Evolutionary conservation across 2,888 invertebrate species (phyloP), one percentile per base, ranked within the genome.

Genomic region (Odontocerum albicorne): DNA sequence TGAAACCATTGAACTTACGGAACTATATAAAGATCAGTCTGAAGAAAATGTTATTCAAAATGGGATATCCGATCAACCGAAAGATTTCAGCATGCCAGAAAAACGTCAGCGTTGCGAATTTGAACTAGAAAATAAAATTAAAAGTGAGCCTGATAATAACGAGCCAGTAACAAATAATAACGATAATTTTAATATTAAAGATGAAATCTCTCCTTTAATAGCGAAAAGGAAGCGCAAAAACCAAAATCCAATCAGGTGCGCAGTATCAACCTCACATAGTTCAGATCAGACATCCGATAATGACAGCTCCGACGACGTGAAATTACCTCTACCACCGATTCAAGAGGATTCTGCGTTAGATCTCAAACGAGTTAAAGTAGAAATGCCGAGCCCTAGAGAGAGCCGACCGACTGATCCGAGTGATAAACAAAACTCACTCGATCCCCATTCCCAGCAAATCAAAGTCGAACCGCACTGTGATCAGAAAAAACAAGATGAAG

Each of bases 201-300:
- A 82, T 62, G 81, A 80, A 62, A 60, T 65, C 8, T 67, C 70
- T 38, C 78, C 74, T 59, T 76, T 79, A 20, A 82, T 83, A 65
- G 82, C 86, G n/a, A 88, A 88, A 66, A 79, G 92, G 50, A 95
- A 95, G 71, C 80, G 94, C 20, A 95, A 95, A 74, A 92, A 87
- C 64, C 86, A 90, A 64, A 93, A 94, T 69, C 94, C 94, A 0
- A 91, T 88, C 1, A 82, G 90, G 60, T 86, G 91, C 67, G 85
- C 90, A n/a, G 72, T 83, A 42, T 75, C 81, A 19, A 65, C 72
- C 20, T 70, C 72, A 46, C 68, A 71, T 27, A 65, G 68, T 49
- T 68, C 68, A 58, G 45, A 53, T 44, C 40, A 51, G 8, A 70
- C 70, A 27, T 65, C 71, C 45, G 67, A 67, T 55, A 66, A 65